A percentile compares a stretch with the other conserved stretches of the same genome.
Conservation (phyloP, 2,888 invertebrate genomes). For the Lithophane semibrunnea region DNA sequence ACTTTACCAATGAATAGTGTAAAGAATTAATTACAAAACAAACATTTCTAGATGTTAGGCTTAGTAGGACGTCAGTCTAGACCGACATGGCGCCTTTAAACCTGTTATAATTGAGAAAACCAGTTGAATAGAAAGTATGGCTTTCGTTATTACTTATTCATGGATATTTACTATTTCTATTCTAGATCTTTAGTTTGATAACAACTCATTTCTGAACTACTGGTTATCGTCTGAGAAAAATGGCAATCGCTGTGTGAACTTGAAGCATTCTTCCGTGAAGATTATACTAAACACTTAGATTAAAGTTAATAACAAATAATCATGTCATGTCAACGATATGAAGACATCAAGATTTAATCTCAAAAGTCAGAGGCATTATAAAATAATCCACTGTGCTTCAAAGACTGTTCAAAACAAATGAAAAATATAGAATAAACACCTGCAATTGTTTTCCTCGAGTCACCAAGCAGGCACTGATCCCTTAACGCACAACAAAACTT, state of each 20-base stretch:
- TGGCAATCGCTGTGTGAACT: constrained; percentile 1
- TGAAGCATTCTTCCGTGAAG: constrained; percentile 12
- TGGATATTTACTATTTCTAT: constrained; percentile 32
- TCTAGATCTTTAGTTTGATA: constrained; percentile 14
- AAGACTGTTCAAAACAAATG: constrained; percentile 21
- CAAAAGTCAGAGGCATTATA: constrained; percentile 11
- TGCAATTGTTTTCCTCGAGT: constrained; percentile 94
- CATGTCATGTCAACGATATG: constrained; percentile 24
- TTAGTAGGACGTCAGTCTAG: constrained; percentile 49
- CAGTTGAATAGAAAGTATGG: constrained; percentile 70
- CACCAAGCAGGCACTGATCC: constrained; percentile 94
- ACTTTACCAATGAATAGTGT: constrained; percentile 21
- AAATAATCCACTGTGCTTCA: constrained; percentile 4
- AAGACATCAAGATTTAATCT: constrained; percentile 15
- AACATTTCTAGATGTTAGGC: constrained; percentile 38
- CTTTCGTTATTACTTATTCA: constrained; percentile 59
- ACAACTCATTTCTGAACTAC: constrained; percentile 6
- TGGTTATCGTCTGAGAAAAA: constrained; percentile 29
- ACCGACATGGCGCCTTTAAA: constrained; percentile 49
- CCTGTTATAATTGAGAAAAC: constrained; percentile 67
- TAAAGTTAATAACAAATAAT: constrained; percentile 10
- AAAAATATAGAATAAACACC: constrained; percentile 88
- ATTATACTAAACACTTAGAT: neutral
- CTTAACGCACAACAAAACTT: constrained; percentile 95
- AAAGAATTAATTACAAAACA: constrained; percentile 21